phyloP scores from a whole-genome alignment of 2,113 vertebrate species.

The Bettongia penicillata region DNA sequence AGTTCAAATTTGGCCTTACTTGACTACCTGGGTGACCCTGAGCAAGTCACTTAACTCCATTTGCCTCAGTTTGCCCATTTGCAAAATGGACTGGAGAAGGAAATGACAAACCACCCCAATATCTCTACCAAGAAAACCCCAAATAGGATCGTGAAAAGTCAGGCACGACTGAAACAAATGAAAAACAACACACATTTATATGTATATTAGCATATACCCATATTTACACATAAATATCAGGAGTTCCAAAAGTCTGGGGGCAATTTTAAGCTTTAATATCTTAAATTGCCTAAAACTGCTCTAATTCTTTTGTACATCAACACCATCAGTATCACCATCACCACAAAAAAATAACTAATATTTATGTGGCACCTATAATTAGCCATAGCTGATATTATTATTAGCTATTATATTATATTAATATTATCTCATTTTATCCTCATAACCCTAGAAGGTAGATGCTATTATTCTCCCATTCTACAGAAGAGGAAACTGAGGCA shows the following conservation, averaged over 20 bases:
- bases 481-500: background rate
- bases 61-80: background rate
- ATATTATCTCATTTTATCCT: constrained; percentile 29
- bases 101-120: background rate
- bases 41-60: background rate
- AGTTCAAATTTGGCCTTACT: background rate
- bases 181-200: background rate
- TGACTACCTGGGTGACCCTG: background rate
- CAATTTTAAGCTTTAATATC: background rate
- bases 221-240: background rate
- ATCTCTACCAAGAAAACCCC: background rate
- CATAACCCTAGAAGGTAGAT: constrained; percentile 5
- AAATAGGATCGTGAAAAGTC: background rate
- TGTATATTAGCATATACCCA: background rate
- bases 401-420: no score
- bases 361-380: background rate
- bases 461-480: constrained; percentile 18
- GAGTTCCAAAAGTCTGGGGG: background rate
- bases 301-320: background rate
- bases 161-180: background rate
- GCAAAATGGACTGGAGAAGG: background rate
- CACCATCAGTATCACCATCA: background rate
- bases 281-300: background rate
- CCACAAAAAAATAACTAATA: background rate
- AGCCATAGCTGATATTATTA: no score